Base-by-base conservation (phyloP, 2,797 vertebrate genomes). In the Graptemys geographica region DNA sequence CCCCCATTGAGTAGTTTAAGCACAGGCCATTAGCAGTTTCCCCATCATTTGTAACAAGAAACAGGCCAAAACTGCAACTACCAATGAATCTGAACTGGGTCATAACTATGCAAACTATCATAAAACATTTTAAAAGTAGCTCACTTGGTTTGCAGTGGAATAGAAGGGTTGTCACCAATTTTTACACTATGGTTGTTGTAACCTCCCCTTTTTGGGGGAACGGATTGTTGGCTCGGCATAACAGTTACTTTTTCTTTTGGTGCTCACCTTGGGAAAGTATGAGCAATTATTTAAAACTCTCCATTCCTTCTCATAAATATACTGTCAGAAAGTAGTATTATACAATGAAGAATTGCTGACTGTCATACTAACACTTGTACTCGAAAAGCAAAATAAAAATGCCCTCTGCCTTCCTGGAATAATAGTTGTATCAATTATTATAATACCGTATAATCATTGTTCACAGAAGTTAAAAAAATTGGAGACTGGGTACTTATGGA, bases 341-440 rank as follows among this genome's bases (percentile, higher is more conserved):
- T n/a, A 13, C 44, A 3, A 0, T 2, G 52, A 80, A 83, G 72
- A 83, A 4, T 72, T 84, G 83, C 90, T 52, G 85, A 1, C 62
- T 19, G 74, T 10, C 65, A 5, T 3, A 21, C 8, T 16, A 49
- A 78, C 28, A 27, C 74, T 12, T 1, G 12, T 7, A 16, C 41
- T 3, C 4, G 65, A 89, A 2, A 1, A 3, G 1, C 16, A 31
- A 55, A 79, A 86, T 6, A 0, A 41, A 72, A 13, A 49, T 2
- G 84, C 2, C 8, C 33, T 1, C 57, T 13, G 78, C 52, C 69
- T 11, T 27, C 44, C 90, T 28, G 47, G 13, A 11, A 0, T 47
- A 7, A 5, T 51, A 1, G 53, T 1, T 56, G 0, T 0, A 1
- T 1, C 1, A 11, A 0, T 0, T 2, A 2, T 47, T 59, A 18